A percentile compares a stretch with the other conserved stretches of the same genome.
phyloP scores from a whole-genome alignment of 1,140 invertebrate genomes.

The Drosophila kepulauana region DNA sequence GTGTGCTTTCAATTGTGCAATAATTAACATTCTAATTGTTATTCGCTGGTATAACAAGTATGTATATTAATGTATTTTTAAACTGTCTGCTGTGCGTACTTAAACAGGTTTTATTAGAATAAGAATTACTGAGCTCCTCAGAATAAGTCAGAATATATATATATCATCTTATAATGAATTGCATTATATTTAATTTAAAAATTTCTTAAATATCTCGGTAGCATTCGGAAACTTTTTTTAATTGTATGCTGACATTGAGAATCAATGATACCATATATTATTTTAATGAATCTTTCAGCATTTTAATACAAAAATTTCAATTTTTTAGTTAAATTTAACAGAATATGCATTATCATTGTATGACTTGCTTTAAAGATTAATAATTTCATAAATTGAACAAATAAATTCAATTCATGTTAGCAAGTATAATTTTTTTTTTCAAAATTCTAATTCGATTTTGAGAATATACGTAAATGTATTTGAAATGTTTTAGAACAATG shows the following conservation, averaged over 20 bases:
- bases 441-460: not conserved
- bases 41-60: conserved; percentile 5
- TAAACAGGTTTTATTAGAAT: conserved; percentile 7
- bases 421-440: not conserved
- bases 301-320: no score
- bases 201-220: not conserved
- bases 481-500: not conserved
- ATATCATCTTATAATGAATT: conserved; percentile 4
- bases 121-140: not conserved
- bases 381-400: no score
- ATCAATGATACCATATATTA: no score
- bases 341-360: no score
- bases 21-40: conserved; percentile 39
- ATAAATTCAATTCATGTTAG: no score
- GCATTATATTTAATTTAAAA: not conserved
- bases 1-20: conserved; percentile 34
- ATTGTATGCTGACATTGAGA: no score
- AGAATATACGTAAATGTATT: not conserved
- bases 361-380: no score
- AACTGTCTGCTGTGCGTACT: not conserved
- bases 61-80: conserved; percentile 15
- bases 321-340: no score
- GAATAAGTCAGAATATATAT: not conserved
- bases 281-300: no score
- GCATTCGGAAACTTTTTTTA: no score